A percentile compares a stretch with the other conserved stretches of the same genome.
phyloP scores from a whole-genome alignment of 1,140 invertebrate species.

The Drosophila sp. region DNA sequence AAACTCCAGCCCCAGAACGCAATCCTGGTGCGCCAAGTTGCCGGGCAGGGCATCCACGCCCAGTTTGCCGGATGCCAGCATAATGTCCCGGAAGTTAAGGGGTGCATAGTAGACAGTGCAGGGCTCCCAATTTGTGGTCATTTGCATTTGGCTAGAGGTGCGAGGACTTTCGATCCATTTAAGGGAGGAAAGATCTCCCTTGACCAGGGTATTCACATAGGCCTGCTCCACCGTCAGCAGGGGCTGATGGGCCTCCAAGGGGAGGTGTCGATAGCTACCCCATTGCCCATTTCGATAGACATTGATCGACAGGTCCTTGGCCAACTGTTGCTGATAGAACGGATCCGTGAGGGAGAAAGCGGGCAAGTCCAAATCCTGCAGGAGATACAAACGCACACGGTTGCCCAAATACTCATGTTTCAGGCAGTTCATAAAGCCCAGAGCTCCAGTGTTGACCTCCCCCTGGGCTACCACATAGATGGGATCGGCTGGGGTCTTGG shows the following conservation, averaged over 20 bases:
- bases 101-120: conserved; percentile 97
- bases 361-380: conserved; percentile 87
- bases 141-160: conserved; percentile 58
- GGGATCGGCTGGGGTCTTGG: conserved; percentile 85
- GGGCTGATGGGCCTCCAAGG: conserved; percentile 86
- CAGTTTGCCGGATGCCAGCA: conserved; percentile 98
- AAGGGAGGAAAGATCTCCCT: conserved; percentile 95
- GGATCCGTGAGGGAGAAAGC: conserved; percentile 86
- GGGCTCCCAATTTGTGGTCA: conserved; percentile 85
- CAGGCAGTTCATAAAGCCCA: conserved; percentile 95
- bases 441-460: conserved; percentile 89
- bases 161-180: conserved; percentile 96
- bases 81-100: conserved; percentile 98
- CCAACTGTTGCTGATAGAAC: conserved; percentile 88
- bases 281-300: conserved; percentile 90
- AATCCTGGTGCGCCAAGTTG: conserved; percentile 93
- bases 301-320: conserved; percentile 93
- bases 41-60: conserved; percentile 97
- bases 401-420: conserved; percentile 90
- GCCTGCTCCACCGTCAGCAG: conserved; percentile 93
- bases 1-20: conserved; percentile 98
- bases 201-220: conserved; percentile 94
- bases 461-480: conserved; percentile 89
- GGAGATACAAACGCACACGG: conserved; percentile 88
- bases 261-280: conserved; percentile 93